Conservation (phyloP, 2,113 vertebrate species). For the Paramormyrops kingsleyae region DNA sequence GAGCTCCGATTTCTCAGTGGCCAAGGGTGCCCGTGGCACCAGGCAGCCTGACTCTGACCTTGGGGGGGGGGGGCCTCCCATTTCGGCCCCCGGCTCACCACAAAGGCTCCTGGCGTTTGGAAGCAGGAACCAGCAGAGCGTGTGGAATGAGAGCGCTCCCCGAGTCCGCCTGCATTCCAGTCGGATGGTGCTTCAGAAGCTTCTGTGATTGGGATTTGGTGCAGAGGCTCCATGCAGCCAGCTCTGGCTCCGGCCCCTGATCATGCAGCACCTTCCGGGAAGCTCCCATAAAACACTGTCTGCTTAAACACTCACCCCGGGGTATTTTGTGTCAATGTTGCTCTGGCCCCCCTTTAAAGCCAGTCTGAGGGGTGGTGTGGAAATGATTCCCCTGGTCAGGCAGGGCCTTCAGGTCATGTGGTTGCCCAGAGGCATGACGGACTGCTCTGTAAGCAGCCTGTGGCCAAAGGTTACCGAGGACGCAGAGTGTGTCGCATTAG, state of each 20-base stretch:
- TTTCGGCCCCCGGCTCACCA: not conserved
- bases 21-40: not conserved
- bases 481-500: not conserved
- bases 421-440: not conserved
- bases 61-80: not conserved
- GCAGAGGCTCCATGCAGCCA: not conserved
- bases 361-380: not conserved
- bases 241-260: not conserved
- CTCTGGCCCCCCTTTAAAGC: not conserved
- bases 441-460: not conserved
- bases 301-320: not conserved
- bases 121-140: not conserved
- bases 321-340: not conserved
- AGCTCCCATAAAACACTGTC: not conserved
- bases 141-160: not conserved
- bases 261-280: not conserved
- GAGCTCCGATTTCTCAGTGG: not conserved
- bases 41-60: slow-evolving; percentile 12
- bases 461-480: not conserved
- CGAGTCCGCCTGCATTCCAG: not conserved
- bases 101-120: not conserved
- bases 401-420: not conserved
- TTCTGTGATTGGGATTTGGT: not conserved
- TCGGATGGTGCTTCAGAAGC: not conserved
- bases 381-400: not conserved